Conservation (phyloP, 1,140 invertebrate genomes). For the Galendromus occidentalis region DNA sequence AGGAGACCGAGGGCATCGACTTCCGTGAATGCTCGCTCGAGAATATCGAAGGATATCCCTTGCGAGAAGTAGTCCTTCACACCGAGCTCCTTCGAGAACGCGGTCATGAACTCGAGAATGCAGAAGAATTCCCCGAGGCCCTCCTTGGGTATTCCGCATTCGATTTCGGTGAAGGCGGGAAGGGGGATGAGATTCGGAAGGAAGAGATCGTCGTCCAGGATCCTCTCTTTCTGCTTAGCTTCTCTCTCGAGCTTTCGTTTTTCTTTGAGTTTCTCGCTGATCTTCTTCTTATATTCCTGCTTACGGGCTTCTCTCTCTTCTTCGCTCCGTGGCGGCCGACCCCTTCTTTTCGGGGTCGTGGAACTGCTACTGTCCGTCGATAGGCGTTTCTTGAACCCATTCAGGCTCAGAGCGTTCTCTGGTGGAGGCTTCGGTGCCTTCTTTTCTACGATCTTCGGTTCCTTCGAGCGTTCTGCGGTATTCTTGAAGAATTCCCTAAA, state of each 20-base stretch:
- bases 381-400: too few relatives aligned
- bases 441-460: neutral
- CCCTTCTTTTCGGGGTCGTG: neutral
- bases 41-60: neutral
- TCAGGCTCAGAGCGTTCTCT: too few relatives aligned
- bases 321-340: neutral
- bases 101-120: slow-evolving; percentile 5
- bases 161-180: neutral
- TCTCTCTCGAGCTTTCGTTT: neutral
- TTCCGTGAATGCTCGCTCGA: slow-evolving; percentile 5
- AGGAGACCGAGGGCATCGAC: neutral
- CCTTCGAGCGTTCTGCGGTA: neutral
- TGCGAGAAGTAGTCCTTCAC: slow-evolving; percentile 1
- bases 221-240: neutral
- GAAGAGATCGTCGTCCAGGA: neutral
- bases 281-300: neutral
- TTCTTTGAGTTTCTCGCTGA: slow-evolving; percentile 3
- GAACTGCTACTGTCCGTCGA: too few relatives aligned
- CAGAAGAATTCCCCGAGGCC: neutral
- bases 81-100: neutral
- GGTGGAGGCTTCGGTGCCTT: neutral
- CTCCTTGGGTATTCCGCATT: neutral
- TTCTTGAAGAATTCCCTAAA: slow-evolving; percentile 5
- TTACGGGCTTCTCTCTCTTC: slow-evolving; percentile 1
- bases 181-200: neutral